Base-by-base conservation (phyloP, 2,888 invertebrate genomes). In the Agrochola macilenta region DNA sequence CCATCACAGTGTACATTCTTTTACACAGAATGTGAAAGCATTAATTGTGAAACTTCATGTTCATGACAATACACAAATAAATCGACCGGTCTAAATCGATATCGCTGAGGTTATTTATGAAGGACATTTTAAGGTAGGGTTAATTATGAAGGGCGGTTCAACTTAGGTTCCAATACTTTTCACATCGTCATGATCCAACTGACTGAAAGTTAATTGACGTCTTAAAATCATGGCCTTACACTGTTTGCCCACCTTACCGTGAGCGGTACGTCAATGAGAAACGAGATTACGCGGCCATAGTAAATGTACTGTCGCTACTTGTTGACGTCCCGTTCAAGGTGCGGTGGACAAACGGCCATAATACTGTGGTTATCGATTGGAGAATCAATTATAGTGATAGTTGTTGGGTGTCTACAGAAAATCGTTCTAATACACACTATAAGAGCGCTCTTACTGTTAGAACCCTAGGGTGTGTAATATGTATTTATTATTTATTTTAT, bases 21-120 rank as follows among this genome's bases (percentile, higher is more conserved):
- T 46, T 46, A 20, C 39, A 69, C 17, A 39, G 14, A 64, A 57
- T 23, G n/a, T 61, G 35, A 49, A 39, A 43, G 52, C n/a, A 60
- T 65, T 60, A 14, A 69, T 69, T 69, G 58, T 65, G 30, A 35
- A 54, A 57, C 35, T 60, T 69, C 39, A 57, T 76, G 20, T 52
- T 69, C n/a, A 61, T 70, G 20, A 70, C 30, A 43, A 52, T 70
- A 77, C 17, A n/a, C 12, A 20, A 43, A 76, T 63, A 35, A n/a
- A 78, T 54, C 74, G 46, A 78, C 35, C 43, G 43, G 3, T 46
- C 23, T 23, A 20, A 58, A 43, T 79, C 49, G 54, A 61, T 30
- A 46, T 73, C 7, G 14, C 26, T 30, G 12, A 14, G 20, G 39
- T 68, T 76, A 58, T 52, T 26, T n/a, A n/a, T 58, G 57, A 58